Evolutionary conservation across 2,113 vertebrate species (phyloP).

Genomic region (Donacobius atricapilla): DNA sequence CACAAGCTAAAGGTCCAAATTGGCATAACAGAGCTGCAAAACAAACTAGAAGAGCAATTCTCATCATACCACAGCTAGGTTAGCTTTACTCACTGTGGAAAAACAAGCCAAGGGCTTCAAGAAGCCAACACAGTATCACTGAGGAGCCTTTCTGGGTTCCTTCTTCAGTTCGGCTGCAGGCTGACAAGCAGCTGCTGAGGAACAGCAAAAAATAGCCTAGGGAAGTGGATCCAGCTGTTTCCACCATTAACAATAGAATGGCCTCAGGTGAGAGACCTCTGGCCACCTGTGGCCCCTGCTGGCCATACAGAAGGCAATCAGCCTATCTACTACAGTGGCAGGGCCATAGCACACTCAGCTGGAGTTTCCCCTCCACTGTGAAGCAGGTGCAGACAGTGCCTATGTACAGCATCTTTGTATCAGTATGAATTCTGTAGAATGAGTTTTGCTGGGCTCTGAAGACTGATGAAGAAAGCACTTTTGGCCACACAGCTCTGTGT

Average conservation of each 20-base stretch:
- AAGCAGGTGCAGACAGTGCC: rapidly evolving
- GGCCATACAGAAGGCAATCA: background rate
- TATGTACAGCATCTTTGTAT: rapidly evolving
- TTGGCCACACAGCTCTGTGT: background rate
- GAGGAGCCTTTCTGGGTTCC: rapidly evolving
- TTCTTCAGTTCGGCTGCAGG: background rate
- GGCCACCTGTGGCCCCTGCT: background rate
- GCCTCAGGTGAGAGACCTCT: background rate
- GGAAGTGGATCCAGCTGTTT: background rate
- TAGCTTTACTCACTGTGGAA: background rate
- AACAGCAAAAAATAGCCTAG: background rate
- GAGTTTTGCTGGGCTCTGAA: background rate
- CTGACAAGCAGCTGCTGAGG: background rate
- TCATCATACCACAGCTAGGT: rapidly evolving
- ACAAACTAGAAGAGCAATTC: background rate
- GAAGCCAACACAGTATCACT: rapidly evolving
- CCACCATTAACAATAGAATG: background rate
- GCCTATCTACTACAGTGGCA: background rate
- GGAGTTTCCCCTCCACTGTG: rapidly evolving
- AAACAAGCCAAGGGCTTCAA: rapidly evolving
- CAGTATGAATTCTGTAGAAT: background rate
- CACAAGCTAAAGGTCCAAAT: background rate
- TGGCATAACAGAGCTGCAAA: background rate
- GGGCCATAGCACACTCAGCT: background rate
- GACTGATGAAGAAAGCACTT: background rate